These are phyloP conservation scores for Drosophila tristis DNA, from an alignment of 1,140 invertebrate genomes.

Conservation along the genomic window DNA sequence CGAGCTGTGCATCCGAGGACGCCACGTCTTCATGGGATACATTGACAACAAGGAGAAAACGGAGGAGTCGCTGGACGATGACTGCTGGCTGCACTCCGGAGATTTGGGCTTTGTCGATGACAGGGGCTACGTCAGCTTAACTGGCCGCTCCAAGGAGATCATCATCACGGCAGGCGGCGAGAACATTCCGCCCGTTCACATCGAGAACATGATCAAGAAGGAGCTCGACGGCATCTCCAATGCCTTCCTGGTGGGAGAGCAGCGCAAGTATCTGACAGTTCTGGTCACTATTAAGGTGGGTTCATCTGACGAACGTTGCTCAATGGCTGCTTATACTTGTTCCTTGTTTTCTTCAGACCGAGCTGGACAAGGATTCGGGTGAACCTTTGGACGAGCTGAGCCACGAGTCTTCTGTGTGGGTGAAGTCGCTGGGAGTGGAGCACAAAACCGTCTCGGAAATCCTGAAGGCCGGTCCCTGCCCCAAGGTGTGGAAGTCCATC, in stretches of 20 bases:
- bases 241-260: slow-evolving; percentile 94
- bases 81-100: slow-evolving; percentile 92
- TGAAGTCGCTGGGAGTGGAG: slow-evolving; percentile 89
- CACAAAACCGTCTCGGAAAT: slow-evolving; percentile 90
- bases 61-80: slow-evolving; percentile 87
- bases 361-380: slow-evolving; percentile 87
- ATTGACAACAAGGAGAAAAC: slow-evolving; percentile 92
- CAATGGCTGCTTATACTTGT: too few relatives aligned
- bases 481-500: slow-evolving; percentile 88
- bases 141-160: slow-evolving; percentile 94
- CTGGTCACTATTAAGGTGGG: slow-evolving; percentile 93
- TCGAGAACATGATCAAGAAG: slow-evolving; percentile 92
- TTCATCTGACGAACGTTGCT: background rate
- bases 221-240: slow-evolving; percentile 92
- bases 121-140: slow-evolving; percentile 91
- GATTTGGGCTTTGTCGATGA: slow-evolving; percentile 92
- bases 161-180: slow-evolving; percentile 97
- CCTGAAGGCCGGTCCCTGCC: slow-evolving; percentile 86
- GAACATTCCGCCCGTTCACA: slow-evolving; percentile 94
- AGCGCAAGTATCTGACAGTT: slow-evolving; percentile 93
- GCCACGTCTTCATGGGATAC: slow-evolving; percentile 97
- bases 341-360: slow-evolving; percentile 56
- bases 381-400: slow-evolving; percentile 90
- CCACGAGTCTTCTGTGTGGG: slow-evolving; percentile 88
- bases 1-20: slow-evolving; percentile 91